Conservation (phyloP, 2,113 vertebrate genomes). For the Chloropsis cyanopogon region DNA sequence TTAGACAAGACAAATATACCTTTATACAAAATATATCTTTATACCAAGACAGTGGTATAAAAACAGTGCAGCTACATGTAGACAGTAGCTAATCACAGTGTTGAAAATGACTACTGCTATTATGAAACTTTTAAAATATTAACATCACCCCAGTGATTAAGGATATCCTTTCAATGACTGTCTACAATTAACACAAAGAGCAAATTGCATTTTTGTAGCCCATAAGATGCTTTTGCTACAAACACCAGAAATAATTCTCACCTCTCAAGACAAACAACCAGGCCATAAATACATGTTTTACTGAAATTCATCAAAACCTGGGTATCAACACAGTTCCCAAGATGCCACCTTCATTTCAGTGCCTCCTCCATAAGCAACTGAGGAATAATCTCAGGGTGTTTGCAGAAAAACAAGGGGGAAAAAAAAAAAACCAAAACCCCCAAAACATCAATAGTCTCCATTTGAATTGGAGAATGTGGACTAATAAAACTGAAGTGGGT, state of each 20-base stretch:
- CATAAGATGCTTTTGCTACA: not conserved
- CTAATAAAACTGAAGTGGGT: not conserved
- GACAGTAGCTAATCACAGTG: not conserved
- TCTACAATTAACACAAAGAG: slow-evolving; percentile 7
- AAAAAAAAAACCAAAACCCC: not conserved
- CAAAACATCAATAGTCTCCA: not conserved
- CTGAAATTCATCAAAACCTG: not conserved
- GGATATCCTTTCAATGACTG: not conserved
- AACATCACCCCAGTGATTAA: not conserved
- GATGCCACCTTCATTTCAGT: not conserved
- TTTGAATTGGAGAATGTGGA: not conserved
- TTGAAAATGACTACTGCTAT: not conserved
- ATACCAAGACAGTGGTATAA: not conserved
- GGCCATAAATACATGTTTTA: not conserved
- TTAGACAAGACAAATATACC: not conserved
- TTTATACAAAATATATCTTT: not conserved
- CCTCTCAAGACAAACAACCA: not conserved
- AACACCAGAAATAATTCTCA: slow-evolving; percentile 9
- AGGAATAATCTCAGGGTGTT: not conserved
- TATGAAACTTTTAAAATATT: slow-evolving; percentile 33
- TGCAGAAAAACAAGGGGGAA: not conserved
- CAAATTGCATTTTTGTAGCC: not conserved
- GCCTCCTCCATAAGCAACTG: not conserved
- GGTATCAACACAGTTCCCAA: not conserved
- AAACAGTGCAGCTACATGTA: not conserved